Evolutionary conservation across 2,113 vertebrate genomes (phyloP).

Genomic region (Pteruthius melanotis): DNA sequence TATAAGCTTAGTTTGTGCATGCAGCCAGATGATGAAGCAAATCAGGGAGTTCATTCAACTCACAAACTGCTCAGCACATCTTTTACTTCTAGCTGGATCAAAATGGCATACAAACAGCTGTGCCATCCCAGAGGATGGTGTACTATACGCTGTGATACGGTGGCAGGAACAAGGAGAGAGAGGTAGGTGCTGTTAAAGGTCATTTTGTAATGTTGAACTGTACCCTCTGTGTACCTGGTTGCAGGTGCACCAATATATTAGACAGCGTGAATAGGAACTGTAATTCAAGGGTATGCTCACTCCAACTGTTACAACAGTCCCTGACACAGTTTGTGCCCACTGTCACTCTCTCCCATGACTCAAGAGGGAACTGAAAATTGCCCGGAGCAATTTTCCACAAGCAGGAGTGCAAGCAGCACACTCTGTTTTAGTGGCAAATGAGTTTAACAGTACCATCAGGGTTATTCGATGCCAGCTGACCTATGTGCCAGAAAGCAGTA

Average conservation of each 20-base stretch:
- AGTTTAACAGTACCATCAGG: background rate
- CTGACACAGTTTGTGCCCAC: background rate
- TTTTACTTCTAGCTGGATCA: background rate
- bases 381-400: background rate
- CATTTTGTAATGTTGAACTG: background rate
- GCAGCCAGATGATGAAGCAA: background rate
- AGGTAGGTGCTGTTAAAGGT: background rate
- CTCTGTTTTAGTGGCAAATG: background rate
- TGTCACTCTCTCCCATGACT: background rate
- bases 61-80: background rate
- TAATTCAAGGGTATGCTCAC: background rate
- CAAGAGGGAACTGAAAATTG: background rate
- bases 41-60: background rate
- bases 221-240: background rate
- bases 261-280: background rate
- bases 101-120: background rate
- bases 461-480: background rate
- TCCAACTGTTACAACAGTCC: background rate
- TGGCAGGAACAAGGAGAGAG: background rate
- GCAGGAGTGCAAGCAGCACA: background rate
- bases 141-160: background rate
- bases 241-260: background rate
- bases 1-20: background rate
- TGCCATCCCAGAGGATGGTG: background rate
- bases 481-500: background rate